Evolutionary conservation across 2,888 invertebrate species (phyloP).

Genomic region (Exephanes ischioxanthus): DNA sequence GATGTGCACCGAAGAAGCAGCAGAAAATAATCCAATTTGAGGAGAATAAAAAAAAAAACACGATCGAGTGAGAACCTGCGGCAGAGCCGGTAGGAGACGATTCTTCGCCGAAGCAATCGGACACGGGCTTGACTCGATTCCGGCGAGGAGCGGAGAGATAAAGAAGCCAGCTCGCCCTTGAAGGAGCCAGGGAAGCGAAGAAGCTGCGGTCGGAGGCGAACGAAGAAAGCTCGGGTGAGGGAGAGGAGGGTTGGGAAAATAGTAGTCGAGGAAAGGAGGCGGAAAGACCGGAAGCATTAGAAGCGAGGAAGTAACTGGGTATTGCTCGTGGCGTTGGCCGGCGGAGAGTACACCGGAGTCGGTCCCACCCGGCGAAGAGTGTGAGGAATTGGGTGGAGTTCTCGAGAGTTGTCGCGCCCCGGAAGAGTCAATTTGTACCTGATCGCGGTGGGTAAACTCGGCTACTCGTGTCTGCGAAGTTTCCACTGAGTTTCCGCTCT

Average conservation of each 20-base stretch:
- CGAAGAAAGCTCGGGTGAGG: conserved; percentile 29
- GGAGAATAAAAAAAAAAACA: conserved; percentile 56
- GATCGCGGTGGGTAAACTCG: conserved; percentile 67
- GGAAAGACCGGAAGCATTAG: conserved; percentile 65
- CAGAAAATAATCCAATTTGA: conserved; percentile 78
- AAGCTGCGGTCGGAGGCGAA: conserved; percentile 47
- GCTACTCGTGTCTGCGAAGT: conserved; percentile 55
- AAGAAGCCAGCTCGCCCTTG: conserved; percentile 58
- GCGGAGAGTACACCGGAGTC: neutral
- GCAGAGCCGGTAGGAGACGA: conserved; percentile 25
- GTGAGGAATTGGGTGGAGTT: conserved; percentile 67
- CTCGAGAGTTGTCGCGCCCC: conserved; percentile 59
- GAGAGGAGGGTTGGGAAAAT: conserved; percentile 5
- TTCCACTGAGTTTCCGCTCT: conserved; percentile 42
- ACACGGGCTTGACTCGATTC: conserved; percentile 78
- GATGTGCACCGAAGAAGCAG: conserved; percentile 37
- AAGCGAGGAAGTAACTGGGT: conserved; percentile 62
- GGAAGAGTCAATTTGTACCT: conserved; percentile 70
- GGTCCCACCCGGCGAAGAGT: conserved; percentile 34
- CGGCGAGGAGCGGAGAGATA: conserved; percentile 62
- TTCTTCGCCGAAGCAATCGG: conserved; percentile 74
- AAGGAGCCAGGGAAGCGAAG: conserved; percentile 54
- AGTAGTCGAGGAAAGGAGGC: conserved; percentile 31
- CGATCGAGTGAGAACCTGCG: conserved; percentile 65
- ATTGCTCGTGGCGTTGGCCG: conserved; percentile 48